Base-by-base conservation (phyloP, 1,140 invertebrate genomes). In the Doryteuthis pealeii region DNA sequence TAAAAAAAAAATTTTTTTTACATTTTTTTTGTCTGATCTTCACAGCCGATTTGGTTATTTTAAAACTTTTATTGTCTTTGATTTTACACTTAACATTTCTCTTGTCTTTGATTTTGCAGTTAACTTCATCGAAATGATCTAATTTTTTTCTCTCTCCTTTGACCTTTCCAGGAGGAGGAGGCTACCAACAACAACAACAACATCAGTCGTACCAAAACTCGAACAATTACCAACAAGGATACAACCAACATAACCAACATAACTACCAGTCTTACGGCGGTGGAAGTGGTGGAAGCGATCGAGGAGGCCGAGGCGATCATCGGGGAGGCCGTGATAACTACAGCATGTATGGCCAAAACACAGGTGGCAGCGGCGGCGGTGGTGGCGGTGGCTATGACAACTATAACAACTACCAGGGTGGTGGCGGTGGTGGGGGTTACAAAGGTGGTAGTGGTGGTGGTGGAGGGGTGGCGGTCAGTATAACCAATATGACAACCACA, bases 291-390 rank as follows among this genome's bases (percentile, higher is more conserved):
- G n/a, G n/a, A n/a, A n/a, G n/a, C n/a, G n/a, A n/a, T n/a, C n/a
- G 35, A n/a, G 35, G 35, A 3, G 35, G 10, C 35, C 35, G 35
- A 10, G 35, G 35, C 35, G 35, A 4, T 28, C 2, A 15, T 15
- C 2, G 54, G 18, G 54, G 4, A 5, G 54, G 54, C 54, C 54
- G 54, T n/a, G 54, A 58, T 15, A 58, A 58, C 26, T 58, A 6
- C 54, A 58, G 54, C 54, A 58, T 58, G 54, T 58, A 58, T 15
- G 54, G 54, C 18, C 54, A 58, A 28, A 58, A 58, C 15, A 58
- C 8, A 10, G 45, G 45, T 22, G 45, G 45, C 22, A 22, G 45
- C 8, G 45, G 45, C 22, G 8, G 22, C 22, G 45, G 26, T 58
- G 18, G 26, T n/a, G 54, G 54, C 15, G 18, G 26, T 28, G 54